phyloP scores from a whole-genome alignment of 2,797 vertebrate genomes.

The Pteronotus mesoamericanus region DNA sequence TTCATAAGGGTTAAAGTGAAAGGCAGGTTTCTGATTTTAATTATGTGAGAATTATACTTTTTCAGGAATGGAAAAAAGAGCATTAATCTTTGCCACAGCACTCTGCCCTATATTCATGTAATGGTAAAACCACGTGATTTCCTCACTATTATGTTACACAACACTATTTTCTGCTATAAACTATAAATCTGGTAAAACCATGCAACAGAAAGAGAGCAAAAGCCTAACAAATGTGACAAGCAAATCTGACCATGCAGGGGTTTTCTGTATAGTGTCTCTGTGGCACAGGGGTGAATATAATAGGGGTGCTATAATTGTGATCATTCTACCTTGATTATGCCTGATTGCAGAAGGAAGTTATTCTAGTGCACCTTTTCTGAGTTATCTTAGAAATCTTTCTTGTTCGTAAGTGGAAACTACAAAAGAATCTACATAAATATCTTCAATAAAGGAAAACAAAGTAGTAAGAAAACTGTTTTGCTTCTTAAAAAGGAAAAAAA shows the following conservation, averaged over 20 bases:
- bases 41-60: not conserved
- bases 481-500: constrained; percentile 17
- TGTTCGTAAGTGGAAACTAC: not conserved
- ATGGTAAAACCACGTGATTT: not conserved
- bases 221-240: not conserved
- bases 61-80: not conserved
- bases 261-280: not conserved
- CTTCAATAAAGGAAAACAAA: not conserved
- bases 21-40: not conserved
- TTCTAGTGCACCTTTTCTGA: not conserved
- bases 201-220: not conserved
- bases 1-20: not conserved
- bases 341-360: not conserved
- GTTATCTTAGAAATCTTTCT: not conserved
- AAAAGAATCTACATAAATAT: not conserved
- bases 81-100: not conserved
- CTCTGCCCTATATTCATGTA: not conserved
- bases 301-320: not conserved
- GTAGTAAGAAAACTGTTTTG: not conserved
- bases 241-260: not conserved
- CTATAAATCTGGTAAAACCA: not conserved
- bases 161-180: not conserved
- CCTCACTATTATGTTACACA: not conserved
- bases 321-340: not conserved
- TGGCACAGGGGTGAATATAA: not conserved